These are phyloP conservation scores for Oenanthe oenanthe DNA, from an alignment of 2,113 vertebrate species.

Conservation along the genomic window DNA sequence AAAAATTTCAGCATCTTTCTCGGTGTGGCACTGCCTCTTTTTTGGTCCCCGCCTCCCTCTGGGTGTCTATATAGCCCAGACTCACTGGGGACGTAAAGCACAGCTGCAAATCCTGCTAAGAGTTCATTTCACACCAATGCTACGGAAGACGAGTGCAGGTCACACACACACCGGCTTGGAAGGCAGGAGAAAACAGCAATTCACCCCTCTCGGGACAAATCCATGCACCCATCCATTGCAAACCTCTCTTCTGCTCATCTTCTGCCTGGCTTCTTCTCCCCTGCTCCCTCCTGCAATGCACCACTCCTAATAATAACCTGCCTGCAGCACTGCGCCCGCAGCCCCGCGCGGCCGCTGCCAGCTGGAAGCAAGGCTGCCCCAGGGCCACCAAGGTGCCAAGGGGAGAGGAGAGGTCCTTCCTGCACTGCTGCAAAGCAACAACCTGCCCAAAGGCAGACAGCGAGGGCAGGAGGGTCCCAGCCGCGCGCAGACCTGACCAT, in stretches of 20 bases:
- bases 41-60: background rate
- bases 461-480: background rate
- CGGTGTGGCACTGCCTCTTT: background rate
- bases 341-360: background rate
- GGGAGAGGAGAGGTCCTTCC: accelerated
- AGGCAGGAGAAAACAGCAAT: background rate
- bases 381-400: accelerated
- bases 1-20: slow-evolving; percentile 14
- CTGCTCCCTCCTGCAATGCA: slow-evolving; percentile 75
- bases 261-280: background rate
- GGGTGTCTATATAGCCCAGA: background rate
- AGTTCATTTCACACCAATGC: background rate
- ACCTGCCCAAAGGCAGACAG: background rate
- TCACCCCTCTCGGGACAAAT: accelerated
- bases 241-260: background rate
- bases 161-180: accelerated
- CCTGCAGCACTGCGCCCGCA: slow-evolving; percentile 51
- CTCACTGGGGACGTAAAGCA: background rate
- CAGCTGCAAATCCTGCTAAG: background rate
- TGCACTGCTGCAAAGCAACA: background rate
- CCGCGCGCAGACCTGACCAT: background rate
- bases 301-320: slow-evolving; percentile 78
- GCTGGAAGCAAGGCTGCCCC: background rate
- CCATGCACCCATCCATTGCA: accelerated
- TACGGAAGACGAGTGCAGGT: accelerated